phyloP scores from a whole-genome alignment of 2,113 vertebrate species.

The Bombycilla garrulus region DNA sequence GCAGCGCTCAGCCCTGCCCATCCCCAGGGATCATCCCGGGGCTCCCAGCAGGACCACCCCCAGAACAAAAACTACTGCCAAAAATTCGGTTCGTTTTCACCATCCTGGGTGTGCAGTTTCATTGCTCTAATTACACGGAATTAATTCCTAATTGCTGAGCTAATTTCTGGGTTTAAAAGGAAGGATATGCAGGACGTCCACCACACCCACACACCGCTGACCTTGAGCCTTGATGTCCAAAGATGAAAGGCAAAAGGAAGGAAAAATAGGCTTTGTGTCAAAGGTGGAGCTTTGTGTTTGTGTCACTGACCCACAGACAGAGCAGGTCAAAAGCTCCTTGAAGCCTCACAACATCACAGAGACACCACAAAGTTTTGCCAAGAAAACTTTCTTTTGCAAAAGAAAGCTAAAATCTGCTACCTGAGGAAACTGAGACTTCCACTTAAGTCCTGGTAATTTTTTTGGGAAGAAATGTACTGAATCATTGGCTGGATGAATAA shows the following conservation, averaged over 20 bases:
- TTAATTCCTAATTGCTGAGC: slow-evolving; percentile 42
- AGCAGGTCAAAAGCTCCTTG: not conserved
- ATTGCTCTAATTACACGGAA: slow-evolving; percentile 29
- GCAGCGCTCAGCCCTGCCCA: not conserved
- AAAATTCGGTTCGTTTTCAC: not conserved
- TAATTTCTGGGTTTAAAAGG: slow-evolving; percentile 20
- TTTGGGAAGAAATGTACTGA: rapidly evolving
- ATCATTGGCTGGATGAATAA: not conserved
- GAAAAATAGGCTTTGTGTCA: not conserved
- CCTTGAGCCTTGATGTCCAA: not conserved
- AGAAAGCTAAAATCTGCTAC: not conserved
- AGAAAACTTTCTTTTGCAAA: not conserved
- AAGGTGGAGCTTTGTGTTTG: not conserved
- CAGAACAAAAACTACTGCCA: not conserved
- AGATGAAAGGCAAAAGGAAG: slow-evolving; percentile 10
- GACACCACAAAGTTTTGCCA: not conserved
- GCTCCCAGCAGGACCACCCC: not conserved
- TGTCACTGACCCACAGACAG: not conserved
- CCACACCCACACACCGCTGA: not conserved
- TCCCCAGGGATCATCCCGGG: not conserved
- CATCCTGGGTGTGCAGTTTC: not conserved
- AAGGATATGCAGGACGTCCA: not conserved
- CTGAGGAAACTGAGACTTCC: not conserved
- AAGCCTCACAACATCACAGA: not conserved
- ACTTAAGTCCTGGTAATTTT: not conserved